Evolutionary conservation across 2,797 vertebrate species (phyloP).

Genomic region (Orestias chungarensis): DNA sequence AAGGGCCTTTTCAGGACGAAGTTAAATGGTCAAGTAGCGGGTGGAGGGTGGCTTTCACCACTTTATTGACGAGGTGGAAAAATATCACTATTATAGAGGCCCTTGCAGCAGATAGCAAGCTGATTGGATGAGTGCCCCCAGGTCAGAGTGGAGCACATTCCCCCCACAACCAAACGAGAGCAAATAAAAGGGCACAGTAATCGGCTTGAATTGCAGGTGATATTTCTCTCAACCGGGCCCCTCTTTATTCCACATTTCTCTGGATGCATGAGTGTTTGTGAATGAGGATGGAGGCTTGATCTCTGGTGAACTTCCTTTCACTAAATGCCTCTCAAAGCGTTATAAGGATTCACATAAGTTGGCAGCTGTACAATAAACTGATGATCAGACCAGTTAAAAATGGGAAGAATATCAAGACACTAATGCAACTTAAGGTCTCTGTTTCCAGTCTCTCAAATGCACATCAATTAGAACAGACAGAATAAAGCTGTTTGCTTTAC

Average conservation of each 20-base stretch:
- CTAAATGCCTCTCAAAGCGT: constrained; percentile 31
- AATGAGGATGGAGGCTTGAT: constrained; percentile 59
- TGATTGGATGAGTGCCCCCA: constrained; percentile 86
- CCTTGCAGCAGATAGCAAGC: constrained; percentile 85
- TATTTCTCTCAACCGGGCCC: constrained; percentile 73
- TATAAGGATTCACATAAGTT: constrained; percentile 11
- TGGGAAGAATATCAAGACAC: constrained; percentile 18
- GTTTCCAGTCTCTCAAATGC: background rate
- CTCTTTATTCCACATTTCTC: constrained; percentile 68
- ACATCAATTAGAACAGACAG: background rate
- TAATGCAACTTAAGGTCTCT: background rate
- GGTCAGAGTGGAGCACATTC: constrained; percentile 81
- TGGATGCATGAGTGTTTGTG: constrained; percentile 46
- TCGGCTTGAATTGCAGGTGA: constrained; percentile 78
- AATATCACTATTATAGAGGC: constrained; percentile 88
- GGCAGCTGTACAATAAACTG: constrained; percentile 17
- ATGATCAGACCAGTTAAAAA: constrained; percentile 3
- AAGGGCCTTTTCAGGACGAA: constrained; percentile 86
- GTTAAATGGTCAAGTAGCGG: constrained; percentile 88
- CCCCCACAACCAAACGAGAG: constrained; percentile 81
- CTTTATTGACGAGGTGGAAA: constrained; percentile 88
- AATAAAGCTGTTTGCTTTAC: background rate
- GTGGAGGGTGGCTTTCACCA: constrained; percentile 86
- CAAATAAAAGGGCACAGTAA: constrained; percentile 81
- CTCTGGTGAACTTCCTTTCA: constrained; percentile 46